Percentiles rank a stretch among this genome's conserved stretches.
Conservation (phyloP, 2,888 invertebrate genomes). For the Drosophila anomelani region DNA sequence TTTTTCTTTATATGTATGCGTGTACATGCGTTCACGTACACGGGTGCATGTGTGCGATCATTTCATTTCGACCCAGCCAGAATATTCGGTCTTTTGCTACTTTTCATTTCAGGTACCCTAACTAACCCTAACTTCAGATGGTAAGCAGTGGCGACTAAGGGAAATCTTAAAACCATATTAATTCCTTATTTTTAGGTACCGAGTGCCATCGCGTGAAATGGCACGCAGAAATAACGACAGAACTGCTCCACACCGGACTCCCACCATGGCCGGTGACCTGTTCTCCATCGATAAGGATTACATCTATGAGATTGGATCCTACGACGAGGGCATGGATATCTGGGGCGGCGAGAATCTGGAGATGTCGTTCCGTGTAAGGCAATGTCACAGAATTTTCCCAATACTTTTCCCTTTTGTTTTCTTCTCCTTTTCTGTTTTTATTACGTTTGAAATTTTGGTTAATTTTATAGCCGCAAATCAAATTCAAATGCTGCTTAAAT, state of each 20-base stretch:
- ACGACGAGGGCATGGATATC: conserved; percentile 99
- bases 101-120: no score
- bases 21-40: no score
- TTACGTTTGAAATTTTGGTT: conserved; percentile 16
- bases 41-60: no score
- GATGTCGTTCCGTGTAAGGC: conserved; percentile 85
- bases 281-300: conserved; percentile 98
- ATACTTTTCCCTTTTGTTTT: conserved; percentile 37
- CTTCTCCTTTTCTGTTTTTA: conserved; percentile 24
- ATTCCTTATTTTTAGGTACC: conserved; percentile 90
- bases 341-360: conserved; percentile 91
- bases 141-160: conserved; percentile 85
- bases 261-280: conserved; percentile 99
- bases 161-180: neutral
- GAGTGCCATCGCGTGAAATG: conserved; percentile 98
- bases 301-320: conserved; percentile 98
- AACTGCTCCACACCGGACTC: conserved; percentile 96
- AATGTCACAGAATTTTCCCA: conserved; percentile 33
- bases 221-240: conserved; percentile 96
- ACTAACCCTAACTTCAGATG: conserved; percentile 99
- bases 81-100: no score
- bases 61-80: no score
- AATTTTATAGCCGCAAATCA: conserved; percentile 62
- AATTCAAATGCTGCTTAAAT: conserved; percentile 55
- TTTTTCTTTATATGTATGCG: no score